A percentile compares a stretch with the other conserved stretches of the same genome.
Conservation (phyloP, 2,888 invertebrate genomes). For the Hydroisotoma schaefferi region DNA sequence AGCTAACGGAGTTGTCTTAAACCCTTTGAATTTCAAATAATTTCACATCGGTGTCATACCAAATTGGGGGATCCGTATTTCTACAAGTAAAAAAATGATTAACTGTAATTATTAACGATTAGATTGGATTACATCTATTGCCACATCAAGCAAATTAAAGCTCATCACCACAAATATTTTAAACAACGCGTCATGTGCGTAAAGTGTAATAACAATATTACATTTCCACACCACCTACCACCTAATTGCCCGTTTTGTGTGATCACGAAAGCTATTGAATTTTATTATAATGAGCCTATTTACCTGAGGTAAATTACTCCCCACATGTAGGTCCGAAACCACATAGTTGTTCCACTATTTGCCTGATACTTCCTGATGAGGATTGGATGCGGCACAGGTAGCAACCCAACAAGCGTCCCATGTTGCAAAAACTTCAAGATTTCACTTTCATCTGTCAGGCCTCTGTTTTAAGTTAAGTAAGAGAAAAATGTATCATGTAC, state of each 20-base stretch:
- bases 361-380: conserved; percentile 98
- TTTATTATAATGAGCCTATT: conserved; percentile 20
- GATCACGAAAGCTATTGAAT: too few species aligned
- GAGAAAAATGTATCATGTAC: too few species aligned
- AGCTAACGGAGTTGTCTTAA: too few species aligned
- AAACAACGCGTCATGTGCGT: background rate
- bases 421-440: conserved; percentile 96
- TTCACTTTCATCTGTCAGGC: conserved; percentile 97
- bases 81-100: conserved; percentile 57
- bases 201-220: conserved; percentile 2
- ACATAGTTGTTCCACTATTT: conserved; percentile 96
- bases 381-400: conserved; percentile 99
- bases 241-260: too few species aligned
- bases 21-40: conserved; percentile 97
- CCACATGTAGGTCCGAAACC: conserved; percentile 99
- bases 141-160: too few species aligned
- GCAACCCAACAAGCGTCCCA: conserved; percentile 91
- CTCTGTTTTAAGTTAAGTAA: conserved; percentile 65
- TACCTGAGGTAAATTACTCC: conserved; percentile 96
- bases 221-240: too few species aligned
- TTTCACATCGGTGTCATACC: conserved; percentile 99
- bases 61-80: conserved; percentile 97
- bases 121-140: background rate
- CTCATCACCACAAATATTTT: background rate
- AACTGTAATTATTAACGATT: background rate